A percentile compares a stretch with the other conserved stretches of the same genome.
Evolutionary conservation across 2,888 invertebrate genomes (phyloP).

Genomic region (Piscicola geometra): DNA sequence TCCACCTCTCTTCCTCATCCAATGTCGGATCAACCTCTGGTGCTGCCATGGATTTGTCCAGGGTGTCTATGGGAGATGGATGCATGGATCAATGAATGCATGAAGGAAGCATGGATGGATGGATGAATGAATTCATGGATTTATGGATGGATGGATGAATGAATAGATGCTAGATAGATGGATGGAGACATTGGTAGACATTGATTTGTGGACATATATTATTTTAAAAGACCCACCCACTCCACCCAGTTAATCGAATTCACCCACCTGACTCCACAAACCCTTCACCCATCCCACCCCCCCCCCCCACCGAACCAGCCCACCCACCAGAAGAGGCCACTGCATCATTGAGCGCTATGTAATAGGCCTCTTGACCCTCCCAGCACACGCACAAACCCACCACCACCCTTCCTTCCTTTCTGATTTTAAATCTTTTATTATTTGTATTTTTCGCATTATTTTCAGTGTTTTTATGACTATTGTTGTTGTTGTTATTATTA

Average conservation of each 20-base stretch:
- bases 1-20: slow-evolving; percentile 25
- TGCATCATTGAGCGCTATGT: slow-evolving; percentile 47
- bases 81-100: no score
- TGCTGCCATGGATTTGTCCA: slow-evolving; percentile 32
- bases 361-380: slow-evolving; percentile 54
- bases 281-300: not conserved
- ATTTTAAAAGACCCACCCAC: no score
- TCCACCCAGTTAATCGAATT: no score
- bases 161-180: no score
- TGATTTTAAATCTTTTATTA: slow-evolving; percentile 11
- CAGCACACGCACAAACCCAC: slow-evolving; percentile 55
- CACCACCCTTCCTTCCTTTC: slow-evolving; percentile 43
- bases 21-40: slow-evolving; percentile 15
- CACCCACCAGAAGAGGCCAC: not conserved
- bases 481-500: not conserved
- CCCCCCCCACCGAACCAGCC: not conserved
- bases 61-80: no score
- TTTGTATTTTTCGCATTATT: not conserved
- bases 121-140: no score
- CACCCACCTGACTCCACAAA: not conserved
- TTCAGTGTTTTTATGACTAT: not conserved
- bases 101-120: no score
- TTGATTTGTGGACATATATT: no score
- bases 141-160: no score
- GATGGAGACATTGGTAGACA: no score